Conservation (phyloP, 2,888 invertebrate species). For the Gisinianus flammeolus region DNA sequence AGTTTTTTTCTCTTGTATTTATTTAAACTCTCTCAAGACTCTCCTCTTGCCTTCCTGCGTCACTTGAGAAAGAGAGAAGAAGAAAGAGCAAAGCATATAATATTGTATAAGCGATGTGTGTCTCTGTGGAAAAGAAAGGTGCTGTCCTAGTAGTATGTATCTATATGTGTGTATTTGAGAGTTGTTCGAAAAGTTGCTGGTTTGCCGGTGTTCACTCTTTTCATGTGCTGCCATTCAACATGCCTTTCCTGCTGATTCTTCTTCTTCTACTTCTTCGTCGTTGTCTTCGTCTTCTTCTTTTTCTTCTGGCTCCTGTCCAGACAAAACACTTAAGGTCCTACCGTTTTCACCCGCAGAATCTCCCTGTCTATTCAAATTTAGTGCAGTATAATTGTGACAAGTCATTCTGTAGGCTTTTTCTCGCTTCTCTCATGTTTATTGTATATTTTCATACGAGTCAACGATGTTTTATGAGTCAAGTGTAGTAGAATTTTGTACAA, state of each 20-base stretch:
- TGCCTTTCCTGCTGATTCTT: neutral
- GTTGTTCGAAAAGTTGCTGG: neutral
- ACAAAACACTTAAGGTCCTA: neutral
- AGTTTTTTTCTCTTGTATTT: neutral
- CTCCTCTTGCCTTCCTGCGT: neutral
- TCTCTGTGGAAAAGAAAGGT: neutral
- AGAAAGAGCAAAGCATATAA: too few relatives aligned
- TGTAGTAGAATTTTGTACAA: neutral
- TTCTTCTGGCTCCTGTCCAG: conserved; percentile 7
- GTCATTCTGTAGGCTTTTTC: neutral
- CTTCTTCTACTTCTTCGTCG: neutral
- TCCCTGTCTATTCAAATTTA: conserved; percentile 20
- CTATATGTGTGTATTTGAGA: neutral
- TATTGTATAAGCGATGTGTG: too few relatives aligned
- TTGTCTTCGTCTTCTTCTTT: neutral
- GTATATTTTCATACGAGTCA: neutral
- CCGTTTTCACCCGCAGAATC: conserved; percentile 10
- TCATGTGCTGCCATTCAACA: neutral
- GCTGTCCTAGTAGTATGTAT: neutral
- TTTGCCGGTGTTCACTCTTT: neutral
- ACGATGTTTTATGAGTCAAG: neutral
- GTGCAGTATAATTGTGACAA: conserved; percentile 10
- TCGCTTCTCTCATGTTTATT: neutral
- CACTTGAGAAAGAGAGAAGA: neutral
- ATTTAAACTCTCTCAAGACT: neutral